A percentile compares a stretch with the other conserved stretches of the same genome.
phyloP scores from a whole-genome alignment of 1,140 invertebrate genomes.

The Sarcophaga peregrina region DNA sequence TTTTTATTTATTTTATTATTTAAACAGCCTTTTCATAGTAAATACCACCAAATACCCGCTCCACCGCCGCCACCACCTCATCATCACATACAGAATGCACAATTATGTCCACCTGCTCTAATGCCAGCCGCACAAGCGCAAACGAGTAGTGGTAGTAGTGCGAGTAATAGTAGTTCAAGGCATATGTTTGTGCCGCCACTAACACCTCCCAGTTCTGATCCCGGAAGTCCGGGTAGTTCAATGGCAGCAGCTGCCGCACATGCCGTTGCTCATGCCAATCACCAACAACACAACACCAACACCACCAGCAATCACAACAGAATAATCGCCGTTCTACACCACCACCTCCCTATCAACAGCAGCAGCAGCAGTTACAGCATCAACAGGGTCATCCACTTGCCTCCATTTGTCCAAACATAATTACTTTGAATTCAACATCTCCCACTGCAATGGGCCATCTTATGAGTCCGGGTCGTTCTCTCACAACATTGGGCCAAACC shows the following conservation, averaged over 20 bases:
- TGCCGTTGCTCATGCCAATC: slow-evolving; percentile 61
- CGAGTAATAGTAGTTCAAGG: slow-evolving; percentile 55
- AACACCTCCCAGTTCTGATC: slow-evolving; percentile 85
- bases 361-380: slow-evolving; percentile 50
- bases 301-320: slow-evolving; percentile 51
- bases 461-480: slow-evolving; percentile 51
- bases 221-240: slow-evolving; percentile 77
- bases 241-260: slow-evolving; percentile 66
- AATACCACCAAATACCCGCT: slow-evolving; percentile 68
- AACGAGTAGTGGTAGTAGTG: slow-evolving; percentile 43
- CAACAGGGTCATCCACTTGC: slow-evolving; percentile 58
- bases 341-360: slow-evolving; percentile 65
- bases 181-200: slow-evolving; percentile 81
- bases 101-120: slow-evolving; percentile 61
- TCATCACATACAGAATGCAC: slow-evolving; percentile 56
- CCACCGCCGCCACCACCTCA: slow-evolving; percentile 61
- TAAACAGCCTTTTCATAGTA: slow-evolving; percentile 62
- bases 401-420: slow-evolving; percentile 53
- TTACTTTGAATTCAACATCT: slow-evolving; percentile 49
- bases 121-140: slow-evolving; percentile 52
- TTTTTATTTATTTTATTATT: slow-evolving; percentile 11
- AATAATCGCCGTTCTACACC: slow-evolving; percentile 66
- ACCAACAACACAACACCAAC: slow-evolving; percentile 56
- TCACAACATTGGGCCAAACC: slow-evolving; percentile 56
- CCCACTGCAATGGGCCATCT: slow-evolving; percentile 46